A percentile compares a stretch with the other conserved stretches of the same genome.
Conservation (phyloP, 2,113 vertebrate genomes). For the Psilopsiagon aurifrons region DNA sequence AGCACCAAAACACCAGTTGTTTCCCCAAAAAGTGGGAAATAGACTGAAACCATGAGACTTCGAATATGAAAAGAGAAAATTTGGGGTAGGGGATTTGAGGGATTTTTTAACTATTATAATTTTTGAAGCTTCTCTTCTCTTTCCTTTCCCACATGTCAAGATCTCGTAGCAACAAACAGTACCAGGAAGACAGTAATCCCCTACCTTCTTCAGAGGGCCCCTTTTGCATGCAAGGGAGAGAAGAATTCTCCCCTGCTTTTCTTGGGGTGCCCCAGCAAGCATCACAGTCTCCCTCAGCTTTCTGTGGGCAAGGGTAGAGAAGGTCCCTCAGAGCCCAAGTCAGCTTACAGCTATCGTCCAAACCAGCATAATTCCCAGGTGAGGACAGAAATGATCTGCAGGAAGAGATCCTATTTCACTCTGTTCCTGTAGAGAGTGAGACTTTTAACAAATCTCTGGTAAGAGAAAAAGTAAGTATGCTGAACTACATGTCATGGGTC, state of each 20-base stretch:
- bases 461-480: background rate
- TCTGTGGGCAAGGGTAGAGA: background rate
- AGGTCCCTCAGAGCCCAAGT: background rate
- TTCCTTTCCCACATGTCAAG: background rate
- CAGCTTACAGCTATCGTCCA: background rate
- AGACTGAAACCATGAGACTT: background rate
- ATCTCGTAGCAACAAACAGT: background rate
- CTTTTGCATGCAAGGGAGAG: background rate
- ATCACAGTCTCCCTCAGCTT: background rate
- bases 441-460: background rate
- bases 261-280: background rate
- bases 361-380: background rate
- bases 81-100: rapidly evolving
- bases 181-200: background rate
- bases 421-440: background rate
- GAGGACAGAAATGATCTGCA: background rate
- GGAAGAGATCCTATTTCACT: background rate
- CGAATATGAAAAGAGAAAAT: background rate
- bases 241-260: background rate
- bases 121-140: background rate
- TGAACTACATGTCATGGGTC: background rate
- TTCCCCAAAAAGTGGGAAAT: background rate
- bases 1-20: background rate
- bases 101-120: background rate
- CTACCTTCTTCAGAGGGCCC: background rate